Conservation (phyloP, 2,113 vertebrate genomes). For the Alexandromys fortis region DNA sequence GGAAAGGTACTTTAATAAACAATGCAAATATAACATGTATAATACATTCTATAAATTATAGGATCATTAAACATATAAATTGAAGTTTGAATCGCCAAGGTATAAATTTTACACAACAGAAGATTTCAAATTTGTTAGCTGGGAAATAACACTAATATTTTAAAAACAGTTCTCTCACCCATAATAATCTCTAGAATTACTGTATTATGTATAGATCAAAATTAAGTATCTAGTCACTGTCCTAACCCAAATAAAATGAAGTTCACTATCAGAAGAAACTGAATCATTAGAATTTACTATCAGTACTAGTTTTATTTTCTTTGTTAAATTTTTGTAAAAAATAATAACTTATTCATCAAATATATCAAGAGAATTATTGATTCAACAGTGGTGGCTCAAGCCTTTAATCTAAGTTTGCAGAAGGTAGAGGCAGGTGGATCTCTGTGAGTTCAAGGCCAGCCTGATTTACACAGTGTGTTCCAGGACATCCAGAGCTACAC, state of each 20-base stretch:
- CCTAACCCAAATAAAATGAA: background rate
- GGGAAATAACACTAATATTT: slow-evolving; percentile 21
- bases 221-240: background rate
- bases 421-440: background rate
- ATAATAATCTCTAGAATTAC: background rate
- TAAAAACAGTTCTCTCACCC: background rate
- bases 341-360: background rate
- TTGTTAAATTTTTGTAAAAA: slow-evolving; percentile 11
- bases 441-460: background rate
- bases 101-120: background rate
- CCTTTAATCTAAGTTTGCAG: background rate
- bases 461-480: background rate
- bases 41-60: background rate
- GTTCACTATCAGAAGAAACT: slow-evolving; percentile 11
- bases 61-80: background rate
- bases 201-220: background rate
- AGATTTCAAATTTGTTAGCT: background rate
- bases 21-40: background rate
- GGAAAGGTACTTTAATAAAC: slow-evolving; percentile 21
- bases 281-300: background rate
- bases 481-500: background rate
- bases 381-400: background rate
- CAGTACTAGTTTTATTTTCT: background rate
- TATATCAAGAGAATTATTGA: background rate
- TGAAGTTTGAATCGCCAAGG: background rate